Base-by-base conservation (phyloP, 1,140 invertebrate species). In the Scaptomyza pallida region DNA sequence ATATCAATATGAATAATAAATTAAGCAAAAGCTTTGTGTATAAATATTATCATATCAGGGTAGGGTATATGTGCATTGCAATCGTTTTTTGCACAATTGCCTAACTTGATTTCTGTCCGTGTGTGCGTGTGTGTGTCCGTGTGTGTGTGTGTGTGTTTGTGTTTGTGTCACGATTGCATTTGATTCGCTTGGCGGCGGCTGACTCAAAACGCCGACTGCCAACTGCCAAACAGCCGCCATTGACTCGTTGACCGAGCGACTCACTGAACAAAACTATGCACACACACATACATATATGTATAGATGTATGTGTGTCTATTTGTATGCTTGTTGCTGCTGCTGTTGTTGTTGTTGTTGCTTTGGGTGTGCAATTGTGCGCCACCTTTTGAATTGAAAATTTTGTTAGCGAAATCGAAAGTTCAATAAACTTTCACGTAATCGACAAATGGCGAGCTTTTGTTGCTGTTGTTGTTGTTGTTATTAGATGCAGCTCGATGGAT, bases 371-470 rank as follows among this genome's bases (percentile, higher is more conserved):
- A 61, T 72, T 72, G 47, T 65, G 54, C 69, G 59, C 61, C 68
- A 62, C 61, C 52, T 74, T 47, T 72, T 68, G 65, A 78, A 78
- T 78, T 81, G 67, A 74, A 55, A 86, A 75, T 79, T n/a, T 86
- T 73, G 61, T 73, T 62, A 80, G 71, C 82, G 78, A 89, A 89
- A 89, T 80, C 72, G 86, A 89, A 89, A 89, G 86, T 89, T 89
- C 86, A 89, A 89, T 81, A 82, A 89, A 89, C 86, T 89, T 88
- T 89, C 72, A 89, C 75, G 86, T 89, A 89, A 89, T 83, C 72
- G 65, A 55, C 69, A 64, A 70, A 70, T 56, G 63, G 60, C 33
- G 50, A 41, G 33, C 17, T 15, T 17, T 33, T 43, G 17, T 21
- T 45, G 48, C 33, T 52, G 37, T 52, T 37, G 47, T 1, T 47